Evolutionary conservation across 64 coral and sea anemone species (phyloP).

Genomic region (Porites australiensis): DNA sequence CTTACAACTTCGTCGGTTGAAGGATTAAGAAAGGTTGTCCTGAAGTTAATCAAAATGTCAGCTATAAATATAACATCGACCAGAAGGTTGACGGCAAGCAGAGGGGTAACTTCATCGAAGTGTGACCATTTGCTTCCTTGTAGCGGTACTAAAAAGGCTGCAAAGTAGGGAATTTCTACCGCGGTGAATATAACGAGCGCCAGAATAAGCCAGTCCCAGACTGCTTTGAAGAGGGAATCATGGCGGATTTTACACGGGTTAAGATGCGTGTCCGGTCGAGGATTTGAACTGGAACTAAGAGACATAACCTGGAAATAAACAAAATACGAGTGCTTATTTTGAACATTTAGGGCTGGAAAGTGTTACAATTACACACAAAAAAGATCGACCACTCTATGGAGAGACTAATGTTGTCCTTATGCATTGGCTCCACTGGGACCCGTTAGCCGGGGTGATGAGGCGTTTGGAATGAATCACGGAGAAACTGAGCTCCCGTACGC

Average conservation of each 20-base stretch:
- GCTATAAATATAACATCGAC: slow-evolving; percentile 95
- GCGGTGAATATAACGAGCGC: slow-evolving; percentile 81
- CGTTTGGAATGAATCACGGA: no score
- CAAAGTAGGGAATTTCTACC: slow-evolving; percentile 87
- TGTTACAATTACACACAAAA: no score
- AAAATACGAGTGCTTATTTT: background rate
- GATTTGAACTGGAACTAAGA: slow-evolving; percentile 47
- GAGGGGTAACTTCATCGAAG: slow-evolving; percentile 15
- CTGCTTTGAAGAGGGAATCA: slow-evolving; percentile 83
- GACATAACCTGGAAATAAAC: slow-evolving; percentile 77
- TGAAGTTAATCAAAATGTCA: slow-evolving; percentile 97
- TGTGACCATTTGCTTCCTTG: background rate
- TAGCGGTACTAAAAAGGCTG: slow-evolving; percentile 67
- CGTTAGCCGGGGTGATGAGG: no score
- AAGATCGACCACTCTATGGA: no score
- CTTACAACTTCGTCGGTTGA: slow-evolving; percentile 72
- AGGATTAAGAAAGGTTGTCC: slow-evolving; percentile 78
- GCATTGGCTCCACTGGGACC: no score
- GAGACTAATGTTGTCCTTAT: no score
- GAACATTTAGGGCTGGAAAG: no score
- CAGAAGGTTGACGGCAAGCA: slow-evolving; percentile 74
- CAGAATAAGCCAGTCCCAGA: slow-evolving; percentile 85
- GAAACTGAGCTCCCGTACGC: no score
- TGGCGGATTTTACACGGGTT: slow-evolving; percentile 72
- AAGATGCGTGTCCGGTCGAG: slow-evolving; percentile 39